Base-by-base conservation (phyloP, 1,140 invertebrate genomes). In the Diuraphis noxia region DNA sequence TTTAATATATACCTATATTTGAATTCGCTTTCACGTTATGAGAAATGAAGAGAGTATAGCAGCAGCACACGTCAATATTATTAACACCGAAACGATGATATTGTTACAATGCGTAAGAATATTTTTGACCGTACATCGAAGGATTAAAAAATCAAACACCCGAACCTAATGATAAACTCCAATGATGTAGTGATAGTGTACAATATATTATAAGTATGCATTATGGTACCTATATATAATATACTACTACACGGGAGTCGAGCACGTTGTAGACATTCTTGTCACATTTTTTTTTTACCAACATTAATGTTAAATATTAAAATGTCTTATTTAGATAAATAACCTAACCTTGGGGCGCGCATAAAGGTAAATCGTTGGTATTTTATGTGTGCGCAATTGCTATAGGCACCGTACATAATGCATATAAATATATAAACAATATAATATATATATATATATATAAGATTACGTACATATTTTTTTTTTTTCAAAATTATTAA, bases 291-390 rank as follows among this genome's bases (percentile, higher is more conserved):
- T 63, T 72, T 72, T 17, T n/a, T n/a, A n/a, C 30, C 10, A 72
- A 72, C 56, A 72, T n/a, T 72, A 72, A n/a, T 13, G 13, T n/a
- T 72, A 72, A 72, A n/a, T 72, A 72, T 72, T 72, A 72, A 72
- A 72, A 72, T 72, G 56, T 72, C 56, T 72, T 72, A n/a, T 72
- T 72, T 72, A 72, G n/a, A n/a, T n/a, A n/a, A n/a, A n/a, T n/a
- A n/a, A n/a, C 34, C 56, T 72, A 72, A 72, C 56, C 56, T 72
- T 72, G 56, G 56, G n/a, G 56, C 13, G 30, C 13, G 5, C n/a
- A 72, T 72, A n/a, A 17, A 72, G n/a, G 13, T 72, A 72, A 9
- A 72, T n/a, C 30, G 56, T n/a, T 46, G n/a, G n/a, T 72, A n/a
- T 72, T 72, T 72, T 72, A 72, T 72, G 56, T 30, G 13, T 72